Percentiles rank a stretch among this genome's conserved stretches.
These are phyloP conservation scores for Linnaemya vulpina DNA, from an alignment of 2,888 invertebrate genomes.

Conservation along the genomic window DNA sequence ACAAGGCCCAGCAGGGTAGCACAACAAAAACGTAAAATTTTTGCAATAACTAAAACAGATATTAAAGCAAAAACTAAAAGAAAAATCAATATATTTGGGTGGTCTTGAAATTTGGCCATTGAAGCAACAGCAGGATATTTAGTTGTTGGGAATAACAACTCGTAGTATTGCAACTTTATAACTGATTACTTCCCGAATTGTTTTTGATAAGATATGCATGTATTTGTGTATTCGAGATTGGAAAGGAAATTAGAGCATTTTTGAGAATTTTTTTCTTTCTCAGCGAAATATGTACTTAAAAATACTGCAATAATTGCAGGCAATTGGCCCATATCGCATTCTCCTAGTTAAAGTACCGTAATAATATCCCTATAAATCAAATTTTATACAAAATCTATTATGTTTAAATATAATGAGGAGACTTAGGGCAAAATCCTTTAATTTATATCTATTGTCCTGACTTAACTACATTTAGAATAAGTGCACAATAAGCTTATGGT, in stretches of 20 bases:
- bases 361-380: conserved; percentile 41
- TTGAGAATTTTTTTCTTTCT: no score
- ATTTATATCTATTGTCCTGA: conserved; percentile 53
- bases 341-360: conserved; percentile 53
- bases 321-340: no score
- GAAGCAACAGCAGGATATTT: conserved; percentile 52
- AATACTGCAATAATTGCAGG: neutral
- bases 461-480: neutral
- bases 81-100: conserved; percentile 53
- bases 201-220: neutral
- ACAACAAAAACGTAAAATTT: conserved; percentile 22
- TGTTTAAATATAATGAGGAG: conserved; percentile 22
- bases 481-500: conserved; percentile 56
- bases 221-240: no score
- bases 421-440: conserved; percentile 38
- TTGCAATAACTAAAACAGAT: neutral
- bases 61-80: neutral
- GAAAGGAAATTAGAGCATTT: no score
- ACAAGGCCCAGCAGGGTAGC: conserved; percentile 57
- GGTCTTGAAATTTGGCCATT: conserved; percentile 47
- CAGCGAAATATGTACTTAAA: no score
- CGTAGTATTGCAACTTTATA: conserved; percentile 32
- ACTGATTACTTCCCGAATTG: neutral
- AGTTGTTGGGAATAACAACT: neutral
- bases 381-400: neutral